Evolutionary conservation across 2,113 vertebrate genomes (phyloP).

Genomic region (Microtus oregoni): DNA sequence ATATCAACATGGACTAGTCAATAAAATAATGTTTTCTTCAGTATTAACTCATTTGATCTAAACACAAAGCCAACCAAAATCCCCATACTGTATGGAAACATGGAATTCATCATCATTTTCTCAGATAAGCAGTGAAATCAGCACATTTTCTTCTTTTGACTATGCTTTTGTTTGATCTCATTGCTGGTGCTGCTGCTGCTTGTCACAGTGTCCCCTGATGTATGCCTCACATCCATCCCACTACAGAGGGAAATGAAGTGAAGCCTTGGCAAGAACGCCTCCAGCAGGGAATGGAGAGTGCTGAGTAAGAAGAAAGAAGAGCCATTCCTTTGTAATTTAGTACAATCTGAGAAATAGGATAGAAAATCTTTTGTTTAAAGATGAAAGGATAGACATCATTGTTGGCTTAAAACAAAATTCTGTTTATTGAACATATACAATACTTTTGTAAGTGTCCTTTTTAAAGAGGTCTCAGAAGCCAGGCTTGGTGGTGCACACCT

Average conservation of each 20-base stretch:
- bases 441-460: background rate
- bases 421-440: background rate
- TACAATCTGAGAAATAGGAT: background rate
- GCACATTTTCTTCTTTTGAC: background rate
- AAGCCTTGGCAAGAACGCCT: background rate
- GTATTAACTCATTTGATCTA: conserved; percentile 1
- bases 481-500: background rate
- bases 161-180: background rate
- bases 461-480: background rate
- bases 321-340: conserved; percentile 9
- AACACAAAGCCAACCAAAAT: background rate
- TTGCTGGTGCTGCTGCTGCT: background rate
- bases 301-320: background rate
- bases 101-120: background rate
- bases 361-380: background rate
- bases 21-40: conserved; percentile 47
- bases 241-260: background rate
- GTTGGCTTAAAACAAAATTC: background rate
- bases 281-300: background rate
- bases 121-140: background rate
- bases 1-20: background rate
- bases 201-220: background rate
- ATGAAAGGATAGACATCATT: background rate
- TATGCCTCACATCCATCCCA: background rate
- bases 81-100: background rate